Conservation (phyloP, 2,113 vertebrate species). For the Herpetotheres cachinnans region DNA sequence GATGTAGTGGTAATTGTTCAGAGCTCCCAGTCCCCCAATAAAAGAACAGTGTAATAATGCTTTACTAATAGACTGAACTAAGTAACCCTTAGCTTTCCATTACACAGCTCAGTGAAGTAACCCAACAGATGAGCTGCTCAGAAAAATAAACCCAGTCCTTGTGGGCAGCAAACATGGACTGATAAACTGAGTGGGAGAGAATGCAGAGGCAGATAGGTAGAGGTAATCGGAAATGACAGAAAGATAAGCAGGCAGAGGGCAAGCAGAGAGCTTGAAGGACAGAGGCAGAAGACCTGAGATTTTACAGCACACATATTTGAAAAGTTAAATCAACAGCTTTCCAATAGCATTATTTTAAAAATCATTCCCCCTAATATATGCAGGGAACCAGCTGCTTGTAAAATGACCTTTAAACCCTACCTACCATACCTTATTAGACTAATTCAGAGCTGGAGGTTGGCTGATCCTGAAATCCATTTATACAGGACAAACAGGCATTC, state of each 20-base stretch:
- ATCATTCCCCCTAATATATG: not conserved
- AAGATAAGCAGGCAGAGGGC: conserved; percentile 33
- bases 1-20: not conserved
- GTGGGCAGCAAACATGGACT: conserved; percentile 20
- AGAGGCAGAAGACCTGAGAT: not conserved
- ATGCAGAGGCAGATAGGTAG: conserved; percentile 43
- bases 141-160: conserved; percentile 57
- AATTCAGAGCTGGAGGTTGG: conserved; percentile 7
- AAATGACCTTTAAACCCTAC: conserved; percentile 5
- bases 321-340: conserved; percentile 35
- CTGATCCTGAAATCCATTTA: conserved; percentile 38
- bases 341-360: conserved; percentile 1
- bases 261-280: conserved; percentile 48
- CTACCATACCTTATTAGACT: not conserved
- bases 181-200: conserved; percentile 9
- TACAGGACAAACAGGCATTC: conserved; percentile 5
- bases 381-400: conserved; percentile 25
- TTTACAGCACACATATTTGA: not conserved
- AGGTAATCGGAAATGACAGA: conserved; percentile 65
- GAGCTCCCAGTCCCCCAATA: not conserved
- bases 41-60: not conserved
- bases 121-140: not conserved
- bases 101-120: not conserved
- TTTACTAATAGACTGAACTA: not conserved
- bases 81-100: not conserved